phyloP scores from a whole-genome alignment of 1,140 invertebrate species.

The Pseudomyrmex sp. region DNA sequence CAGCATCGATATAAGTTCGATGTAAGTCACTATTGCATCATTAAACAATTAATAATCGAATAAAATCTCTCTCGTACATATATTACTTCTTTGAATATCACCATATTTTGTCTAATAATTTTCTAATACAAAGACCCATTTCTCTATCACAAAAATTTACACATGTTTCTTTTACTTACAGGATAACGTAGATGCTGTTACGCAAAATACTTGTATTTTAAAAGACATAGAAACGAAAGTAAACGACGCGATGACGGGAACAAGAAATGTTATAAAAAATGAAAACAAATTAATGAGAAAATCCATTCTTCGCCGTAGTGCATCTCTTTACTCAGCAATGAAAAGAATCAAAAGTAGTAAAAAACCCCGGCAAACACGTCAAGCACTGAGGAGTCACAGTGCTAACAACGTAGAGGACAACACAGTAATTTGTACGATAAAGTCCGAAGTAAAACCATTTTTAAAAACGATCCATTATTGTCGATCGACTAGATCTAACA shows the following conservation, averaged over 20 bases:
- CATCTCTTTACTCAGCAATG: constrained; percentile 71
- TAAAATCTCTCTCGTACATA: constrained; percentile 28
- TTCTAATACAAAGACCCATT: not conserved
- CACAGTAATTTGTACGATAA: constrained; percentile 66
- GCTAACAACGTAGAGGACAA: constrained; percentile 69
- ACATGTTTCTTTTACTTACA: constrained; percentile 67
- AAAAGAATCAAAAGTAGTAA: constrained; percentile 76
- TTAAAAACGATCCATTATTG: constrained; percentile 40
- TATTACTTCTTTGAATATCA: not conserved
- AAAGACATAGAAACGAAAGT: constrained; percentile 68
- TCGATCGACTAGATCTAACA: constrained; percentile 21
- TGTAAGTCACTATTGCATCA: constrained; percentile 40
- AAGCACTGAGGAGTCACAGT: constrained; percentile 72
- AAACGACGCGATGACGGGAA: constrained; percentile 55
- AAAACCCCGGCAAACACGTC: constrained; percentile 75
- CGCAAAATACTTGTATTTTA: constrained; percentile 60
- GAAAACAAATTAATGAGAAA: constrained; percentile 70
- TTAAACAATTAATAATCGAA: constrained; percentile 22
- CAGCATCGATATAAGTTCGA: not conserved
- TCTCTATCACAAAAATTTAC: not conserved
- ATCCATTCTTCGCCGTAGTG: constrained; percentile 70
- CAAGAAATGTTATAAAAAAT: constrained; percentile 67
- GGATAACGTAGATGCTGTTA: constrained; percentile 61
- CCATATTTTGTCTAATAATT: not conserved
- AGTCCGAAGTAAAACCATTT: constrained; percentile 58